Evolutionary conservation across 2,888 invertebrate species (phyloP), one percentile per base, ranked within the genome.

Genomic region (Nomada ferruginata): DNA sequence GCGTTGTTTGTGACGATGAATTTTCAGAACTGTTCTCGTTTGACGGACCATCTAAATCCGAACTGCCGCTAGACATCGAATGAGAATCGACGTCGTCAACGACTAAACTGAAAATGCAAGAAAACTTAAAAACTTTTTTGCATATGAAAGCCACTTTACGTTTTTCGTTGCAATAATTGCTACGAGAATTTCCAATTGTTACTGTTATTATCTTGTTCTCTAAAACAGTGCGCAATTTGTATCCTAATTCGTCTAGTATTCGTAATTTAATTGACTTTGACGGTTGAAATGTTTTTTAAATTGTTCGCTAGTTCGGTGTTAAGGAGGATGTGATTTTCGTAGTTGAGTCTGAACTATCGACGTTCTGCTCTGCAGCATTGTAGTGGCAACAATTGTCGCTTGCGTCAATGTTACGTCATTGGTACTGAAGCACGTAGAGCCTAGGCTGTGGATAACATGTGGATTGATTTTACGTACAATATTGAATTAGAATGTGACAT

Each of bases 361-460:
- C 85, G 73, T 87, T 87, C 74, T 68, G 71, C 76, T 75, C 85
- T 85, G 76, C 85, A 80, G 87, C 79, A 87, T 91, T 91, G 89
- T 91, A 90, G 89, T 89, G 89, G 87, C 89, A 84, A 90, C 91
- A 90, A 91, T 91, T 91, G 91, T 90, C 88, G 90, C 89, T 91
- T 91, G 86, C 91, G 91, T 91, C 91, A 91, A 87, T 89, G 88
- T 90, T 89, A 91, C 91, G 91, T 91, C 91, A 91, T 82, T 81
- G 82, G 84, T 86, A 74, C 75, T 72, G 83, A 77, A 76, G 79
- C 72, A 83, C 82, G 79, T 77, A 71, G 77, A 23, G 47, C 18
- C 52, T 61, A 59, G 69, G 50, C 83, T 68, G 70, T 80, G 80
- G 71, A 85, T 81, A 87, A 83, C 47, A 15, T 15, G 47, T 72